Evolutionary conservation across 2,113 vertebrate genomes (phyloP).

Genomic region (Corythoichthys intestinalis): DNA sequence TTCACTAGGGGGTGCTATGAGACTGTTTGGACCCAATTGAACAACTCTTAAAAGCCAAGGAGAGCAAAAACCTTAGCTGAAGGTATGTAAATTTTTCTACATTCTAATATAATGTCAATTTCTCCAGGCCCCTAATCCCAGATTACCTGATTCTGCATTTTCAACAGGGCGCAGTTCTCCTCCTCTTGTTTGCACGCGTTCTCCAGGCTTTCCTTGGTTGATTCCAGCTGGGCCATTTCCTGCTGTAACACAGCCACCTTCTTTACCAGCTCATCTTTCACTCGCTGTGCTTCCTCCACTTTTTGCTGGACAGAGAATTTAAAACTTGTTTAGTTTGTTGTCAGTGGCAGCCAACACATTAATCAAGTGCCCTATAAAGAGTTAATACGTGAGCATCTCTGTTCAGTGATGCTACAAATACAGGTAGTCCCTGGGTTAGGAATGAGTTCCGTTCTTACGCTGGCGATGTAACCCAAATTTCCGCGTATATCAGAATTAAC

Average conservation of each 20-base stretch:
- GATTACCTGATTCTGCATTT: constrained; percentile 84
- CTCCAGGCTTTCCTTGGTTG: constrained; percentile 80
- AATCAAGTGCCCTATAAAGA: too few relatives aligned
- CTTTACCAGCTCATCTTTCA: constrained; percentile 88
- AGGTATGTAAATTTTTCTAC: neutral
- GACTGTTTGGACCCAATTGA: constrained; percentile 30
- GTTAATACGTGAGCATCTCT: too few relatives aligned
- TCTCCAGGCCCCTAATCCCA: neutral
- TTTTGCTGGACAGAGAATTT: constrained; percentile 77
- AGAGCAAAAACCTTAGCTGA: neutral
- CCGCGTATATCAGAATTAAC: too few relatives aligned
- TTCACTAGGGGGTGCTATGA: constrained; percentile 67
- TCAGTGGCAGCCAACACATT: too few relatives aligned
- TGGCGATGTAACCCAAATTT: too few relatives aligned
- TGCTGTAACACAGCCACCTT: constrained; percentile 80
- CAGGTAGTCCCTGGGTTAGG: too few relatives aligned
- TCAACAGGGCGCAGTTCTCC: constrained; percentile 77
- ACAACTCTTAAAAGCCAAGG: neutral
- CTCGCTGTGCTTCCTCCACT: constrained; percentile 89
- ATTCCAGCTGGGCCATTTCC: constrained; percentile 81
- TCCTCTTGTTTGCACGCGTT: constrained; percentile 77
- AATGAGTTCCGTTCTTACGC: too few relatives aligned
- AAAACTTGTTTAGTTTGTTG: neutral
- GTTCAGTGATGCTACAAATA: too few relatives aligned
- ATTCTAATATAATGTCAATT: neutral